These are phyloP conservation scores for Sebastes goodei DNA, from an alignment of 2,797 vertebrate genomes.

Conservation along the genomic window DNA sequence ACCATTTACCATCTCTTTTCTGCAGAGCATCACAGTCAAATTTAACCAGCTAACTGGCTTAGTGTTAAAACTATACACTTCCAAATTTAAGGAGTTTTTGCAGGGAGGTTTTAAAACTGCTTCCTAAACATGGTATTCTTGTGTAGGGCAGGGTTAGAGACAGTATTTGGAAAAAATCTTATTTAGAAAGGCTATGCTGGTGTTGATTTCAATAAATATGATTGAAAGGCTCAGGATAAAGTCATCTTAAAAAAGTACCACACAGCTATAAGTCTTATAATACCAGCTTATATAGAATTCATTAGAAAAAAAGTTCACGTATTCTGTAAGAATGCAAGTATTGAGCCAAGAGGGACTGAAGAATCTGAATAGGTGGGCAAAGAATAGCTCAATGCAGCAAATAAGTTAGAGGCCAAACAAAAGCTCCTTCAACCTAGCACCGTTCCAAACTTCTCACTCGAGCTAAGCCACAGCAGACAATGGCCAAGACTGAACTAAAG, in stretches of 20 bases:
- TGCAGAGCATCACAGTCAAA: background rate
- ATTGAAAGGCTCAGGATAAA: background rate
- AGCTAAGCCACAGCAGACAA: background rate
- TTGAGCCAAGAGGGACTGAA: background rate
- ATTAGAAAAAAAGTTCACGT: background rate
- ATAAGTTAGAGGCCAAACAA: conserved; percentile 19
- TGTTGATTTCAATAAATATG: background rate
- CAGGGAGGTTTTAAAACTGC: background rate
- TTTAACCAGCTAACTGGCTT: background rate
- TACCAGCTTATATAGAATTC: background rate
- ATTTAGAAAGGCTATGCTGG: background rate
- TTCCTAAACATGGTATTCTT: background rate
- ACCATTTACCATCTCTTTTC: background rate
- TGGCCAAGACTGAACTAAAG: background rate
- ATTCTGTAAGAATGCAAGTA: background rate
- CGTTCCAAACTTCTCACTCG: background rate
- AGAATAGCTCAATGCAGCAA: conserved; percentile 5
- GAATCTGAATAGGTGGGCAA: conserved; percentile 19
- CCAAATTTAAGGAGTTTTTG: background rate
- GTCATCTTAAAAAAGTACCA: background rate
- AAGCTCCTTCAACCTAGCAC: conserved; percentile 23
- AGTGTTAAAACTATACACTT: background rate
- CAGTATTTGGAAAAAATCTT: background rate
- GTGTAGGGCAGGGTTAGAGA: background rate
- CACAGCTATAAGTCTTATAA: background rate